These are phyloP conservation scores for Atethmia centrago DNA, from an alignment of 2,888 invertebrate species.

Conservation along the genomic window DNA sequence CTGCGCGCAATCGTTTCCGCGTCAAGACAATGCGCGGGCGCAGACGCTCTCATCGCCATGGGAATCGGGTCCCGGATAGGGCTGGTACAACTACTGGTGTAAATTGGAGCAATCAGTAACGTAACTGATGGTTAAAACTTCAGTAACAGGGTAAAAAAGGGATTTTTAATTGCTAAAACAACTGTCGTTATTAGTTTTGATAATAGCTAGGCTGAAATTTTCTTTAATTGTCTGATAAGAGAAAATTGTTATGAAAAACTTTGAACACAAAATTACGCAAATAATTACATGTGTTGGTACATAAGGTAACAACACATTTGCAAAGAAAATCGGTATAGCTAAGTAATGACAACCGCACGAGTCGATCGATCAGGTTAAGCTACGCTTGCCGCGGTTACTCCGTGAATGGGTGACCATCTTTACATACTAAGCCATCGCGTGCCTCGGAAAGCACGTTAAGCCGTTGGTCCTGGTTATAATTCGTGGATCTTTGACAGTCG, in stretches of 20 bases:
- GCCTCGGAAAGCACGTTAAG: too few species aligned
- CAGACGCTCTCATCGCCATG: conserved; percentile 82
- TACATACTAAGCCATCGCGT: too few species aligned
- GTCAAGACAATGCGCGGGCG: conserved; percentile 82
- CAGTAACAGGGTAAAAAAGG: neutral
- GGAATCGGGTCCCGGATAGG: conserved; percentile 75
- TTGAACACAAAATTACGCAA: too few species aligned
- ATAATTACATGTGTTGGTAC: neutral
- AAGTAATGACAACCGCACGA: too few species aligned
- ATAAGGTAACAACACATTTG: too few species aligned
- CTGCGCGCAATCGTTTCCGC: conserved; percentile 77
- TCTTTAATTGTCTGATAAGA: neutral
- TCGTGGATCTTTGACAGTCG: too few species aligned
- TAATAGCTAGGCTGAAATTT: neutral
- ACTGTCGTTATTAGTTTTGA: neutral
- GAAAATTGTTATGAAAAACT: neutral
- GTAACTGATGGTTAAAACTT: neutral
- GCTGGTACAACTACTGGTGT: conserved; percentile 41
- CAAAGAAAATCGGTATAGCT: too few species aligned
- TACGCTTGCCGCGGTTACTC: too few species aligned
- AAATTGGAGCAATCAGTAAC: conserved; percentile 40
- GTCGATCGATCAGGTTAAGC: too few species aligned
- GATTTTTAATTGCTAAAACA: neutral
- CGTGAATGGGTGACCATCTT: too few species aligned
- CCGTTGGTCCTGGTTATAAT: too few species aligned